A percentile compares a stretch with the other conserved stretches of the same genome.
phyloP scores from a whole-genome alignment of 1,140 invertebrate species.

The Pararge aegeria region DNA sequence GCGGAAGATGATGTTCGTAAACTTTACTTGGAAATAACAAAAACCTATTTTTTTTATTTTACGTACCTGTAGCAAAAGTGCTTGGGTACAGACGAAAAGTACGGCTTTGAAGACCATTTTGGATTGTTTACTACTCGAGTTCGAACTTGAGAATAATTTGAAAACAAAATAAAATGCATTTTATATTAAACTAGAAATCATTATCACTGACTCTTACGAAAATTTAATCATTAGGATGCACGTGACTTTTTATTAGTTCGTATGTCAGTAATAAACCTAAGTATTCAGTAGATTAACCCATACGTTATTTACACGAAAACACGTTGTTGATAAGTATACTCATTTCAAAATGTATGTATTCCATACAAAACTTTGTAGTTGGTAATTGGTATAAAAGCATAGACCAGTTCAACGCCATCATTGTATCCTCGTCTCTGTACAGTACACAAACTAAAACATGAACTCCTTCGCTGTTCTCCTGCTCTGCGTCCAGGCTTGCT shows the following conservation, averaged over 20 bases:
- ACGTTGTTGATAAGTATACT: no score
- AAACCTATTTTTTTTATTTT: background rate
- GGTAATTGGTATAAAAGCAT: background rate
- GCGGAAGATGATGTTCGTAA: no score
- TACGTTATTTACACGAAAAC: no score
- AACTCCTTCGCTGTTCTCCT: conserved; percentile 27
- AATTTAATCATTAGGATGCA: no score
- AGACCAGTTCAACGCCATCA: background rate
- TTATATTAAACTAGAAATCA: background rate
- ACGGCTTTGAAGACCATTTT: background rate
- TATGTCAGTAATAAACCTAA: no score
- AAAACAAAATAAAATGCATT: background rate
- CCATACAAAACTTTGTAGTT: no score
- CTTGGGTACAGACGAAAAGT: background rate
- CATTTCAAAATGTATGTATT: no score
- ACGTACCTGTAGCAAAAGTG: background rate
- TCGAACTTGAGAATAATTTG: background rate
- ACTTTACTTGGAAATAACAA: background rate
- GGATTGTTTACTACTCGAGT: background rate
- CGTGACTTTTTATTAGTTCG: background rate
- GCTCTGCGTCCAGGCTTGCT: conserved; percentile 34
- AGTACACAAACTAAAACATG: conserved; percentile 22
- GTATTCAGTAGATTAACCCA: no score
- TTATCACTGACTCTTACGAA: no score
- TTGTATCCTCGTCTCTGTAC: background rate